These are phyloP conservation scores for Calonectris borealis DNA, from an alignment of 2,113 vertebrate species.

Conservation along the genomic window DNA sequence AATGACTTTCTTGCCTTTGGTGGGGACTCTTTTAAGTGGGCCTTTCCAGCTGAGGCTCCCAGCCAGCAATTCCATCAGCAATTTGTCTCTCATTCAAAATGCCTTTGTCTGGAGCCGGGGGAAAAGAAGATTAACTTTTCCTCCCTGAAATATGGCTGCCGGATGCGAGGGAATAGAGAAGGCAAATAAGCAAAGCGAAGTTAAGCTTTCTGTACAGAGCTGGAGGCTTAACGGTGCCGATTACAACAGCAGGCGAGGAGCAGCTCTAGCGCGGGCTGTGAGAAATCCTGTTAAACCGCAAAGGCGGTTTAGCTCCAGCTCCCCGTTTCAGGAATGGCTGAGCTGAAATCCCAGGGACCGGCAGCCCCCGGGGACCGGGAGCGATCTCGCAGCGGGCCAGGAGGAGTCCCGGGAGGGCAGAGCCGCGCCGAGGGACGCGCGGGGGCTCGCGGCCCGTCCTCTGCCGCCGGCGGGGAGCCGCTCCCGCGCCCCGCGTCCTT, in stretches of 20 bases:
- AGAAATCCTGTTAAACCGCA: slow-evolving; percentile 59
- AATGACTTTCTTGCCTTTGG: background rate
- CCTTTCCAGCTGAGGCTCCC: background rate
- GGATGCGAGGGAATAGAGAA: slow-evolving; percentile 15
- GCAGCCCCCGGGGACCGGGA: background rate
- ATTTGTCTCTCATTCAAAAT: background rate
- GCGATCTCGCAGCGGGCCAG: background rate
- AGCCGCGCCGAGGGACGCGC: background rate
- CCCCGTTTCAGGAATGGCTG: slow-evolving; percentile 8
- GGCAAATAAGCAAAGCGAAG: slow-evolving; percentile 49
- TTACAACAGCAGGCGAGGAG: slow-evolving; percentile 71
- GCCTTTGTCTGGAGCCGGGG: background rate
- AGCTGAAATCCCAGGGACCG: slow-evolving; percentile 38
- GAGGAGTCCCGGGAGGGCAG: background rate
- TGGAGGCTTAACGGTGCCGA: slow-evolving; percentile 50
- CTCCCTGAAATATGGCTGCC: slow-evolving; percentile 13
- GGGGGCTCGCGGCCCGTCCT: background rate
- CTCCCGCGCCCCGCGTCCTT: background rate
- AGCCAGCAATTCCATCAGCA: background rate
- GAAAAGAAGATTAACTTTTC: slow-evolving; percentile 27
- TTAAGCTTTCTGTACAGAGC: slow-evolving; percentile 53
- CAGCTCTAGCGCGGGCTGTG: slow-evolving; percentile 42
- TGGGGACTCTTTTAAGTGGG: background rate
- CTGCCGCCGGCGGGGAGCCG: background rate
- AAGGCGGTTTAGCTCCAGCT: slow-evolving; percentile 48